Evolutionary conservation across 2,797 vertebrate species (phyloP).

Genomic region (Neostethus bicornis): DNA sequence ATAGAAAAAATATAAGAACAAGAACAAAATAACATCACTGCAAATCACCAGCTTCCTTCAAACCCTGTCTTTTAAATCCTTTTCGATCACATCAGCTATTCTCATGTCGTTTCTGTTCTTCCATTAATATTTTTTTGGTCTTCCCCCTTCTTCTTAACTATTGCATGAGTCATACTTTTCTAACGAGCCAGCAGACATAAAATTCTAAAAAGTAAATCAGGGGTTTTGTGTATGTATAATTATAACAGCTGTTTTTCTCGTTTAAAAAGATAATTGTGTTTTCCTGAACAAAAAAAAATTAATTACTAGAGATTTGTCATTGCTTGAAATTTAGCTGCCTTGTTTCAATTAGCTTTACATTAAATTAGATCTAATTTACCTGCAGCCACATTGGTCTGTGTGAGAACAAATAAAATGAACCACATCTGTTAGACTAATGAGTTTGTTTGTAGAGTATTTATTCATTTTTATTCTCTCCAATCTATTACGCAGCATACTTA

Average conservation of each 20-base stretch:
- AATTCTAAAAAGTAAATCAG: not conserved
- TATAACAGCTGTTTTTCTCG: not conserved
- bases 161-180: not conserved
- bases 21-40: no score
- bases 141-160: not conserved
- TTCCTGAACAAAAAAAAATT: constrained; percentile 4
- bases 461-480: not conserved
- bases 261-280: constrained; percentile 1
- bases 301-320: not conserved
- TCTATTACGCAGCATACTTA: not conserved
- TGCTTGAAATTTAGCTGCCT: not conserved
- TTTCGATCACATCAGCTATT: no score
- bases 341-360: not conserved
- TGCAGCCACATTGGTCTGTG: not conserved
- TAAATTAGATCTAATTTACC: not conserved
- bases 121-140: no score
- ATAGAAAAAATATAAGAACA: no score
- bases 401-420: not conserved
- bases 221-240: not conserved
- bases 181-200: constrained; percentile 5
- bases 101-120: no score
- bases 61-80: no score
- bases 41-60: no score
- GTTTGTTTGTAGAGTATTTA: not conserved
- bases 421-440: not conserved